Evolutionary conservation across 2,797 vertebrate genomes (phyloP), one percentile per base, ranked within the genome.

Genomic region (Lophotriccus pileatus): DNA sequence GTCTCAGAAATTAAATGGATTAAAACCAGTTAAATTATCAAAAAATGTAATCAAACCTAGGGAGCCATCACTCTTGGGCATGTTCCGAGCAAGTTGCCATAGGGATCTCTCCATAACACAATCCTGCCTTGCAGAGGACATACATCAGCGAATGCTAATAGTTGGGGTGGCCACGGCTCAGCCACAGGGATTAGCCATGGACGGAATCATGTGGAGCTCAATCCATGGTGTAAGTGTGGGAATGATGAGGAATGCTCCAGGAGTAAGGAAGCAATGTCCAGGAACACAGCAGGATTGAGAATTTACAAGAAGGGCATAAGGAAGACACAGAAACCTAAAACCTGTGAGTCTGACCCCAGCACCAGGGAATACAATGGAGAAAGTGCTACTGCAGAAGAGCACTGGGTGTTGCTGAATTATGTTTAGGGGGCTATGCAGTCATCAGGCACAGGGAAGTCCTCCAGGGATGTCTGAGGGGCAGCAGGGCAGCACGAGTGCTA

Each of bases 141-240:
- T 68, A 3, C 4, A 49, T 88, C 89, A 88, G 66, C 0, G 1
- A 7, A 27, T 0, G 17, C 62, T 13, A 0, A 3, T 0, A 23
- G 36, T 2, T 34, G 6, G 43, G 27, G 18, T n/a, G 30, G 63
- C 41, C 12, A 10, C 1, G 36, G 74, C 39, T 53, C 85, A 60
- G 46, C 50, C 46, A 2, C 1, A 2, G 0, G 1, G 22, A 11
- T 18, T 1, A 3, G 37, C 32, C 3, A 0, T 0, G 4, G 62
- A 2, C 32, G 36, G 28, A 16, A 14, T 63, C 14, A 0, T 0
- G 7, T 13, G 64, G 32, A 53, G 43, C 66, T 39, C 74, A 5
- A 0, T 15, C 52, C 1, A 0, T 1, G 3, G 9, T 1, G 1
- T 3, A 2, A 8, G 24, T 8, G 25, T 64, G 32, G 81, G 23